phyloP scores from a whole-genome alignment of 1,140 invertebrate species.

The Psilanteris sp. region DNA sequence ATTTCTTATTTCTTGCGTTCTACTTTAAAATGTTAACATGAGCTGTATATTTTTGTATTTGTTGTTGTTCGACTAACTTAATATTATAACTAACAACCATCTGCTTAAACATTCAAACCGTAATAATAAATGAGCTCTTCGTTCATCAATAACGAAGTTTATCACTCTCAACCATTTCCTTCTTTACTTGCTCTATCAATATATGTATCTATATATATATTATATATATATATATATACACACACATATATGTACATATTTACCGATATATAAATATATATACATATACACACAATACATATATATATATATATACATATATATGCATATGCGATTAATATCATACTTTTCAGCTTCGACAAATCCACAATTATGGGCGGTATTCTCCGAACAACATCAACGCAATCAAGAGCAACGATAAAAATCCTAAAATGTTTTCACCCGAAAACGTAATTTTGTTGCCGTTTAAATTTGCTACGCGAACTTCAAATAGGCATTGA shows the following conservation, averaged over 20 bases:
- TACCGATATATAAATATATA: too few species aligned
- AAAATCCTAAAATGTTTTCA: slow-evolving; percentile 30
- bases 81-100: slow-evolving; percentile 55
- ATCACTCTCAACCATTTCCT: slow-evolving; percentile 58
- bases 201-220: too few species aligned
- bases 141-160: slow-evolving; percentile 47
- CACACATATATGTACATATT: too few species aligned
- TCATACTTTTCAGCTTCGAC: slow-evolving; percentile 61
- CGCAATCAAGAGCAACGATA: slow-evolving; percentile 49
- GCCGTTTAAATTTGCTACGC: too few species aligned
- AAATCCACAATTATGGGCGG: slow-evolving; percentile 64
- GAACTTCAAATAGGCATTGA: too few species aligned
- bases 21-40: slow-evolving; percentile 54
- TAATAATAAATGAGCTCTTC: slow-evolving; percentile 61
- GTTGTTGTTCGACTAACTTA: slow-evolving; percentile 48
- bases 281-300: too few species aligned
- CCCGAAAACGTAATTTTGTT: slow-evolving; percentile 34
- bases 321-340: slow-evolving; percentile 55
- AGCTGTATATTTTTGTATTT: slow-evolving; percentile 48
- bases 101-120: slow-evolving; percentile 47
- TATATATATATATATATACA: too few species aligned
- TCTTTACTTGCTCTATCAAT: slow-evolving; percentile 53
- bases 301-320: too few species aligned
- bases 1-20: slow-evolving; percentile 44
- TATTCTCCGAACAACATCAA: slow-evolving; percentile 60